Evolutionary conservation across 92 coral and sea anemone genomes (phyloP), one percentile per base, ranked within the genome.

Genomic region (Umimayanthus kanabou): DNA sequence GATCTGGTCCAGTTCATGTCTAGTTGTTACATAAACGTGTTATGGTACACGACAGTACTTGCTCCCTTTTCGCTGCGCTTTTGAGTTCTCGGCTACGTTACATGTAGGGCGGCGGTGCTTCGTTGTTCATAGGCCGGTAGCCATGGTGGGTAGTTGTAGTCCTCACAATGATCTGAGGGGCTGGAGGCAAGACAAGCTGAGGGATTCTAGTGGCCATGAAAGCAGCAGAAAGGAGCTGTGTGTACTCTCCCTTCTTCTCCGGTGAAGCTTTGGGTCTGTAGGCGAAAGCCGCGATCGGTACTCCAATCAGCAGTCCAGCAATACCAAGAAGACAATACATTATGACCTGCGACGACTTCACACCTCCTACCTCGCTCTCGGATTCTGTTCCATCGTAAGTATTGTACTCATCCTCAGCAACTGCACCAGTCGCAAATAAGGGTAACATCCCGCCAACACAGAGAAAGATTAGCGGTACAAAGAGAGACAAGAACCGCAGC

Each of bases 241-340:
- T 80, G 26, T 80, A 80, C 25, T 80, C 85, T 23, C 58, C 73
- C 6, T 18, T 58, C 28, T 61, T 80, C 85, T 80, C 85, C 2
- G 85, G 85, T 20, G 85, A 80, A 80, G 85, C 85, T 39, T 80
- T 80, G 11, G 85, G 85, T 80, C 8, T 80, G 73, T 80, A 57
- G 15, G 58, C 29, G 26, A 57, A 80, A 77, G 57, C 57, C 9
- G 15, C 30, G n/a, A 77, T 28, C 2, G 80, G 57, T 1, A 79
- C 23, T 9, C 9, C n/a, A 53, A 79, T 29, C 45, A 39, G 39
- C 73, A 37, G 37, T 0, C 5, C 75, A 14, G 75, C 37, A 70
- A 70, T 4, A 28, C 14, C 15, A 6, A 70, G 4, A 4, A 70
- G 18, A 25, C 33, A 61, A 65, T 22, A 80, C 49, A 61, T 30